Conservation (phyloP, 2,113 vertebrate genomes). For the Lichenostomus cassidix region DNA sequence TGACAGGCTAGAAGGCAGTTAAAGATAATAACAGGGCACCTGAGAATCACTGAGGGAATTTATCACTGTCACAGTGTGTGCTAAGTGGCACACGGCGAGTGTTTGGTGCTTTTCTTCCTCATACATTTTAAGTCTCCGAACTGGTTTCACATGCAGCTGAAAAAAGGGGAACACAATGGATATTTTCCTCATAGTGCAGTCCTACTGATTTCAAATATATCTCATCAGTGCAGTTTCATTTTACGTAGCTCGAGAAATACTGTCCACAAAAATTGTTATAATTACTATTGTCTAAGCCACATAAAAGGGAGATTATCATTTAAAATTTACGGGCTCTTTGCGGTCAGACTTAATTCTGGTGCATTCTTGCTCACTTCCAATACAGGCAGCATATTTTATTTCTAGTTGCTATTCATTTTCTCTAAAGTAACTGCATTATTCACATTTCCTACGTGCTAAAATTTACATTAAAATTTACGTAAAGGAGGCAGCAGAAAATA, state of each 20-base stretch:
- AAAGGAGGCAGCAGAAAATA: neutral
- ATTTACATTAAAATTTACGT: neutral
- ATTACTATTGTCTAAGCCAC: neutral
- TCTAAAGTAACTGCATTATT: neutral
- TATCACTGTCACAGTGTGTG: slow-evolving; percentile 61
- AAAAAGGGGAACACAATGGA: neutral
- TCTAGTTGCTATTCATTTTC: neutral
- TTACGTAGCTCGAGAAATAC: neutral
- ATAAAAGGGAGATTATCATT: neutral
- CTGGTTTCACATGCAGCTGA: neutral
- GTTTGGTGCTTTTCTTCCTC: neutral
- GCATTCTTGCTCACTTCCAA: neutral
- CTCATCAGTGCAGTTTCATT: neutral
- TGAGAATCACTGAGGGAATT: slow-evolving; percentile 68
- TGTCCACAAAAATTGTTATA: neutral
- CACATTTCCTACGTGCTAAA: neutral
- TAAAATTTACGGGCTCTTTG: neutral
- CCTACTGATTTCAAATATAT: neutral
- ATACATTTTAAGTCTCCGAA: neutral
- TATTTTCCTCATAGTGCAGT: neutral
- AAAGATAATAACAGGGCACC: slow-evolving; percentile 69
- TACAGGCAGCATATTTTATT: neutral
- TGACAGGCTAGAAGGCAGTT: slow-evolving; percentile 69
- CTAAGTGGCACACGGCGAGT: slow-evolving; percentile 30
- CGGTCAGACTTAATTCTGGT: neutral